Percentiles rank a stretch among this genome's conserved stretches.
These are phyloP conservation scores for Theretra japonica DNA, from an alignment of 2,888 invertebrate genomes.

Conservation along the genomic window DNA sequence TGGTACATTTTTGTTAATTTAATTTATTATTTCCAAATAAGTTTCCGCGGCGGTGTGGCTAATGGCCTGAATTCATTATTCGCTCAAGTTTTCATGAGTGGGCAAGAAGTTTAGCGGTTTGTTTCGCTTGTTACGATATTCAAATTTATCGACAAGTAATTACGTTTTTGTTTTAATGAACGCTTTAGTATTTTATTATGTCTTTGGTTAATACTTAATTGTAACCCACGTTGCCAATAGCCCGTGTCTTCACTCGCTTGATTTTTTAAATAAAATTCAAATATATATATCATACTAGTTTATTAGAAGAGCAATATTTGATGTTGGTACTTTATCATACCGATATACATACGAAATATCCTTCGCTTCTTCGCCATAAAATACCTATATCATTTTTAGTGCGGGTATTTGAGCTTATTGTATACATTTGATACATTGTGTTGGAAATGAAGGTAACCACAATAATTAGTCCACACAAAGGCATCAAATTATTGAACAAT, in stretches of 20 bases:
- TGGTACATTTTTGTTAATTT: constrained; percentile 70
- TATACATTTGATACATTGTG: background rate
- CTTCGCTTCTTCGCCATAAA: too few relatives aligned
- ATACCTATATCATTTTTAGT: too few relatives aligned
- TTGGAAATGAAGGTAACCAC: background rate
- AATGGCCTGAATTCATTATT: constrained; percentile 53
- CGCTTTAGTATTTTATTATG: constrained; percentile 14
- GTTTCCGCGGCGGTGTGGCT: constrained; percentile 53
- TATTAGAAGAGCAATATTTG: too few relatives aligned
- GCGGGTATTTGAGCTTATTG: background rate
- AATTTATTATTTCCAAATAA: constrained; percentile 73
- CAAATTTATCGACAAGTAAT: constrained; percentile 25
- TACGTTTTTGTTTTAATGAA: constrained; percentile 20
- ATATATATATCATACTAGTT: too few relatives aligned
- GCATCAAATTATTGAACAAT: constrained; percentile 51
- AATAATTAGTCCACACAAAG: constrained; percentile 41
- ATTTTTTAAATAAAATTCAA: background rate
- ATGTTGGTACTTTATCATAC: too few relatives aligned
- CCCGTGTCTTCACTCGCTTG: background rate
- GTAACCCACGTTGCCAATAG: too few relatives aligned
- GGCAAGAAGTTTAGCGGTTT: constrained; percentile 40
- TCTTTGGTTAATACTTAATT: background rate
- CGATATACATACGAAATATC: too few relatives aligned
- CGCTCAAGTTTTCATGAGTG: constrained; percentile 46
- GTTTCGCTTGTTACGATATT: constrained; percentile 29